Evolutionary conservation across 2,888 invertebrate genomes (phyloP).

Genomic region (Metellina segmentata): DNA sequence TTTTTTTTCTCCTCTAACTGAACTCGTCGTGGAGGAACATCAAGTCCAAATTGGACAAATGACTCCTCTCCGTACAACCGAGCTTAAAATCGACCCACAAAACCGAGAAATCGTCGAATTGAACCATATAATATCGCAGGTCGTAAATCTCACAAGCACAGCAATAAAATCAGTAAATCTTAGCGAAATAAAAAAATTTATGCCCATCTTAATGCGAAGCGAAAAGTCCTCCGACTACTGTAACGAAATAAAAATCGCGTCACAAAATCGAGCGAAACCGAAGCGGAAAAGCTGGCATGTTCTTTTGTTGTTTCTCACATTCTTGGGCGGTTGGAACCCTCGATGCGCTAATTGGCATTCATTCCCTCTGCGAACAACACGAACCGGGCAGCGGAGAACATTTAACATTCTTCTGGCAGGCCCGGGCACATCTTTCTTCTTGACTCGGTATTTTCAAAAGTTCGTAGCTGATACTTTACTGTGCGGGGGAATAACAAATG

Average conservation of each 20-base stretch:
- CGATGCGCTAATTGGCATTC: constrained; percentile 56
- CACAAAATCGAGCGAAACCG: constrained; percentile 28
- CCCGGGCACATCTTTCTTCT: constrained; percentile 48
- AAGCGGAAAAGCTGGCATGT: constrained; percentile 27
- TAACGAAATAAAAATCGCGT: constrained; percentile 54
- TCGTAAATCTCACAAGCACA: constrained; percentile 19
- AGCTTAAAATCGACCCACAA: constrained; percentile 10
- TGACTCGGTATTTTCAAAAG: constrained; percentile 17
- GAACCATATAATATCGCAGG: constrained; percentile 35
- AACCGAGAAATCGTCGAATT: neutral
- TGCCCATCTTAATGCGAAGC: constrained; percentile 8
- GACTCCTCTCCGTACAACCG: neutral
- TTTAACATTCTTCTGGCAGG: constrained; percentile 46
- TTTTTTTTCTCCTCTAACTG: no score
- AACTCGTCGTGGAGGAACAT: neutral
- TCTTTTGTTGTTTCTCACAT: neutral
- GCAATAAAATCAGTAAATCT: constrained; percentile 11
- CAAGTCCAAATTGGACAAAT: constrained; percentile 1
- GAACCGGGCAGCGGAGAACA: constrained; percentile 1
- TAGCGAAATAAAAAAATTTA: constrained; percentile 37
- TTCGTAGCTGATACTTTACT: constrained; percentile 25
- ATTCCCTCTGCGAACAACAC: constrained; percentile 29
- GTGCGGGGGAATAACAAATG: constrained; percentile 42
- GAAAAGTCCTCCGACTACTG: constrained; percentile 4
- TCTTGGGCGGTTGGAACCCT: neutral